phyloP scores from a whole-genome alignment of 1,140 invertebrate genomes.

The Lordiphosa mommai region DNA sequence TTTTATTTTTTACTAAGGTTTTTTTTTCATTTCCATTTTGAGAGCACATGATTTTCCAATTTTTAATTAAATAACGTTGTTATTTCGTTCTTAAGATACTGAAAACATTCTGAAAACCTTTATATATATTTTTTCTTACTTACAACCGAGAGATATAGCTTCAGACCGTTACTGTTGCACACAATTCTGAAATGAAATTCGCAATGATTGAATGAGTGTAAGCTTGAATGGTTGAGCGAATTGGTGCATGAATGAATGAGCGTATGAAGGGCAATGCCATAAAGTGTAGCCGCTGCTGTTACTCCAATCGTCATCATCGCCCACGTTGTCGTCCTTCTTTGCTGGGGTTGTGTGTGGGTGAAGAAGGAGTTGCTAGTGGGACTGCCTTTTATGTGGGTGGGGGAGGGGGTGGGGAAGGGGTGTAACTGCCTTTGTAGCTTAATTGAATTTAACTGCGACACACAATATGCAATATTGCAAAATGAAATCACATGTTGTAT shows the following conservation, averaged over 20 bases:
- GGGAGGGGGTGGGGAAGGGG: slow-evolving; percentile 5
- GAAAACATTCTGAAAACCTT: too few relatives aligned
- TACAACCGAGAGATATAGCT: too few relatives aligned
- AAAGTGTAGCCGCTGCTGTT: slow-evolving; percentile 28
- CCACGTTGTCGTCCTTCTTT: slow-evolving; percentile 2
- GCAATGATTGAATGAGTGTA: slow-evolving; percentile 54
- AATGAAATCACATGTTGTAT: slow-evolving; percentile 40
- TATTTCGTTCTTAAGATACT: too few relatives aligned
- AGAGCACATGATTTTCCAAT: too few relatives aligned
- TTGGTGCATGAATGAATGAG: slow-evolving; percentile 59
- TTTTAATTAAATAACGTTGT: too few relatives aligned
- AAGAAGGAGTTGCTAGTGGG: slow-evolving; percentile 5
- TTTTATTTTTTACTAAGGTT: too few relatives aligned
- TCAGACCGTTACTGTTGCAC: neutral
- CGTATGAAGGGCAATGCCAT: slow-evolving; percentile 43
- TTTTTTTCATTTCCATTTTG: too few relatives aligned
- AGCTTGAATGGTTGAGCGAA: slow-evolving; percentile 55
- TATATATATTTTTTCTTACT: too few relatives aligned
- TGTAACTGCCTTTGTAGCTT: slow-evolving; percentile 67
- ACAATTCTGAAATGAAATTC: slow-evolving; percentile 12
- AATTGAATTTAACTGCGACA: slow-evolving; percentile 74
- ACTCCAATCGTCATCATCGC: slow-evolving; percentile 10
- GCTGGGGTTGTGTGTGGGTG: neutral
- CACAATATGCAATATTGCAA: slow-evolving; percentile 76
- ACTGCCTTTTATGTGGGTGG: slow-evolving; percentile 37